phyloP scores from a whole-genome alignment of 2,888 invertebrate species.

The Hydrotaea diabolus region DNA sequence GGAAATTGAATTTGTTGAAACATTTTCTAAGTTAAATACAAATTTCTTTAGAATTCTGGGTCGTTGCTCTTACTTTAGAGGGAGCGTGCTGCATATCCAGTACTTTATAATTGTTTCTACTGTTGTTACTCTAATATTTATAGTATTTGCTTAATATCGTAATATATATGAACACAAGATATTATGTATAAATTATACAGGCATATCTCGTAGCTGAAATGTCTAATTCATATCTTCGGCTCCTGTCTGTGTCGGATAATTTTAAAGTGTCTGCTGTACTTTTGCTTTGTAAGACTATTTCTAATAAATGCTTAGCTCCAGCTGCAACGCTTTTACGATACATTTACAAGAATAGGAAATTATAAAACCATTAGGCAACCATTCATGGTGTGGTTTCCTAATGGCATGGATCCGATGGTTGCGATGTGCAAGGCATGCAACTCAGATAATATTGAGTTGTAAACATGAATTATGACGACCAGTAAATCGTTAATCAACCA shows the following conservation, averaged over 20 bases:
- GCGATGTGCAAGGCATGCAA: constrained; percentile 8
- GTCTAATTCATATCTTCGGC: neutral
- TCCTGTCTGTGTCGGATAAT: neutral
- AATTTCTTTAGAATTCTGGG: no score
- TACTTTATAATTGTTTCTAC: no score
- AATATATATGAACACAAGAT: no score
- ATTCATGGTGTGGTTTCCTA: constrained; percentile 45
- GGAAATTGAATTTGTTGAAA: no score
- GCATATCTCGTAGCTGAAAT: neutral
- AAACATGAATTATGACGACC: constrained; percentile 39
- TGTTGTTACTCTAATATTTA: no score
- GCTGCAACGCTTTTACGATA: neutral
- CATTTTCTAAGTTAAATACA: no score
- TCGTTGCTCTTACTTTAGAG: no score
- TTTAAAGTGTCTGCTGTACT: neutral
- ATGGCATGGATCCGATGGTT: neutral
- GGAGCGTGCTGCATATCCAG: no score
- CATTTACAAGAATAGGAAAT: constrained; percentile 53
- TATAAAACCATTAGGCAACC: constrained; percentile 57
- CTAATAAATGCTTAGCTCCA: neutral
- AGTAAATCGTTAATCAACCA: constrained; percentile 34
- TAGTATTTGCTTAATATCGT: no score
- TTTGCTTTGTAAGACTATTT: neutral
- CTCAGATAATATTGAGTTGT: constrained; percentile 38
- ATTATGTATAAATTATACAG: neutral